A percentile compares a stretch with the other conserved stretches of the same genome.
Evolutionary conservation across 2,113 vertebrate species (phyloP).

Genomic region (Triplophysa rosa): DNA sequence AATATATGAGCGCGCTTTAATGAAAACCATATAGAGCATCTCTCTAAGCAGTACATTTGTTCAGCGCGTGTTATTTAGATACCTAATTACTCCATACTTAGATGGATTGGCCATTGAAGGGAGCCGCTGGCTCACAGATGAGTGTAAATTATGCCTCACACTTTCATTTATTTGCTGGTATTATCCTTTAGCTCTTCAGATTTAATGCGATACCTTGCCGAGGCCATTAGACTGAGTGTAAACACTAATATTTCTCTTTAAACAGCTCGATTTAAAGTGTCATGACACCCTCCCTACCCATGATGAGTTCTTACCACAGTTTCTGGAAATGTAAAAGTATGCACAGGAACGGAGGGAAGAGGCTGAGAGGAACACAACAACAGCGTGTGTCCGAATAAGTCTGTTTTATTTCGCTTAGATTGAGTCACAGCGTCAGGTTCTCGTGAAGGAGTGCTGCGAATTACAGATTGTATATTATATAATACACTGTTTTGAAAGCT

Average conservation of each 20-base stretch:
- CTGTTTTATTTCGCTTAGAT: too few species aligned
- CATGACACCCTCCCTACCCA: too few species aligned
- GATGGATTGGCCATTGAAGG: conserved; percentile 40
- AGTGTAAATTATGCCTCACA: conserved; percentile 25
- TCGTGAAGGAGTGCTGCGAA: too few species aligned
- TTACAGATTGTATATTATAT: too few species aligned
- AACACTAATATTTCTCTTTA: conserved; percentile 42
- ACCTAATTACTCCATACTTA: conserved; percentile 42
- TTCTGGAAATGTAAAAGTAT: too few species aligned
- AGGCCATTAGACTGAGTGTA: conserved; percentile 35
- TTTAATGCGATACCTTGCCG: conserved; percentile 39
- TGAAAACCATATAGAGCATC: neutral
- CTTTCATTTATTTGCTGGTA: conserved; percentile 29
- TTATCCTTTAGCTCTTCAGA: conserved; percentile 20
- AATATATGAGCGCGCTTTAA: conserved; percentile 7
- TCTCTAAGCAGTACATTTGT: conserved; percentile 24
- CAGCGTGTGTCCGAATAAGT: too few species aligned
- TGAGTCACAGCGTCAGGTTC: too few species aligned
- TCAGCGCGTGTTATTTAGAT: conserved; percentile 6
- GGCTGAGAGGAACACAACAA: too few species aligned
- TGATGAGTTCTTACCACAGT: too few species aligned
- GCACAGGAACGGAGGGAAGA: too few species aligned
- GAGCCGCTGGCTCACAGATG: conserved; percentile 14
- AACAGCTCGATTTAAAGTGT: conserved; percentile 32
- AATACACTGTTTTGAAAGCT: too few species aligned